A percentile compares a stretch with the other conserved stretches of the same genome.
Conservation (phyloP, 2,797 vertebrate genomes). For the Ptychadena robeensis region DNA sequence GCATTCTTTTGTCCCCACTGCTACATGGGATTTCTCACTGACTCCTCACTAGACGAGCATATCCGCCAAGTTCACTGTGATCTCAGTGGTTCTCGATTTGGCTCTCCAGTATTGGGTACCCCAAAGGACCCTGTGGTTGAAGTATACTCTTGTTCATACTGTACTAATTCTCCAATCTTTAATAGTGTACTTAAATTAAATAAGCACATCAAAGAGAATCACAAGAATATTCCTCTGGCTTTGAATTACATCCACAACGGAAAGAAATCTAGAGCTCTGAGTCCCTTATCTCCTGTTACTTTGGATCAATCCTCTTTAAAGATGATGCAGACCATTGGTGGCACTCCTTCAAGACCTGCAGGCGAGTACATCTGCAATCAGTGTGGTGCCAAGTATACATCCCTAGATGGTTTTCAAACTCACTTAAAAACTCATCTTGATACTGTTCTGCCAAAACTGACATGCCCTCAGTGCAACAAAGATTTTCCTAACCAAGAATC, state of each 20-base stretch:
- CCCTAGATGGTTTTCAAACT: conserved; percentile 94
- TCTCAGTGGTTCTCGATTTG: conserved; percentile 91
- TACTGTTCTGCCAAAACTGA: conserved; percentile 88
- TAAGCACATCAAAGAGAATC: conserved; percentile 99
- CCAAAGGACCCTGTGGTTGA: conserved; percentile 97
- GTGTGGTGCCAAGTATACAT: conserved; percentile 96
- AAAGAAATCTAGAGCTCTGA: conserved; percentile 93
- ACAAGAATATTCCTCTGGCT: conserved; percentile 98
- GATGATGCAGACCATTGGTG: conserved; percentile 86
- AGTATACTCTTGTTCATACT: conserved; percentile 98
- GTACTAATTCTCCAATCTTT: conserved; percentile 98
- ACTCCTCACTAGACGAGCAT: conserved; percentile 95
- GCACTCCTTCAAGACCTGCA: conserved; percentile 81
- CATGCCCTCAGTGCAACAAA: conserved; percentile 97
- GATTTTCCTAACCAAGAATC: conserved; percentile 97
- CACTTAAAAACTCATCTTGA: conserved; percentile 97
- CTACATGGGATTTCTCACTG: conserved; percentile 98
- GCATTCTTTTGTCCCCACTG: conserved; percentile 99
- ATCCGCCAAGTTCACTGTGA: conserved; percentile 97
- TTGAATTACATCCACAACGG: conserved; percentile 98
- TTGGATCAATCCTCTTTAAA: conserved; percentile 88
- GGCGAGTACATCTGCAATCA: conserved; percentile 98
- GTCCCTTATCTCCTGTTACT: conserved; percentile 92
- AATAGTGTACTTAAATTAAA: conserved; percentile 97
- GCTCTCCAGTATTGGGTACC: conserved; percentile 91